These are phyloP conservation scores for Coregonus sp. DNA, from an alignment of 2,797 vertebrate genomes.

Conservation along the genomic window DNA sequence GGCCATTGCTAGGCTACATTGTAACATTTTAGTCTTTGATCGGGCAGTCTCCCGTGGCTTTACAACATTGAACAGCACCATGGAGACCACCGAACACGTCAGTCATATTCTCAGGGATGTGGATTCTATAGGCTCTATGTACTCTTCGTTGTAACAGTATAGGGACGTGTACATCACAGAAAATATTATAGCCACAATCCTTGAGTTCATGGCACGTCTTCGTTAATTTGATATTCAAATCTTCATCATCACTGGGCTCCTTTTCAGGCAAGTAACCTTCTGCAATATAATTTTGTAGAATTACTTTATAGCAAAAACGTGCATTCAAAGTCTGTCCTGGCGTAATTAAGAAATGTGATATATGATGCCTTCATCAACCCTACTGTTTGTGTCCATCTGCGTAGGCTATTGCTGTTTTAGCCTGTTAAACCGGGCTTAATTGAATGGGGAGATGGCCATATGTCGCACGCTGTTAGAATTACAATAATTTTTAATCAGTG, in stretches of 20 bases:
- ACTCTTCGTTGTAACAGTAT: constrained; percentile 35
- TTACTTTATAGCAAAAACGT: not conserved
- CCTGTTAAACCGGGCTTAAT: constrained; percentile 21
- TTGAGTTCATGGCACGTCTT: not conserved
- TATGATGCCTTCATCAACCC: constrained; percentile 26
- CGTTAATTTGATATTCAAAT: constrained; percentile 1
- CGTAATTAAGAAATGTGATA: constrained; percentile 50
- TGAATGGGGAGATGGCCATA: constrained; percentile 23
- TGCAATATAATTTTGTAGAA: not conserved
- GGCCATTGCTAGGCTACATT: not conserved
- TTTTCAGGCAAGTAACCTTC: constrained; percentile 12
- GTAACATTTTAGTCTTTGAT: not conserved
- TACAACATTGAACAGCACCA: constrained; percentile 42
- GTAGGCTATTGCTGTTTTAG: constrained; percentile 26
- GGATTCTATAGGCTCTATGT: constrained; percentile 50
- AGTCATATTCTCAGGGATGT: constrained; percentile 72
- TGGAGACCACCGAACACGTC: constrained; percentile 64
- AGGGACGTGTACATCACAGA: constrained; percentile 32
- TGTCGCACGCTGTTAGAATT: constrained; percentile 10
- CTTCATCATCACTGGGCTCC: not conserved
- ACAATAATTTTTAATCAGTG: not conserved
- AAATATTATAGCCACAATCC: not conserved
- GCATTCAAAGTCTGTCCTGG: constrained; percentile 25
- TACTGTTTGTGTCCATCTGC: constrained; percentile 36
- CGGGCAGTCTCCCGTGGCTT: constrained; percentile 5